Evolutionary conservation across 2,888 invertebrate species (phyloP), one percentile per base, ranked within the genome.

Genomic region (Candidula unifasciata): DNA sequence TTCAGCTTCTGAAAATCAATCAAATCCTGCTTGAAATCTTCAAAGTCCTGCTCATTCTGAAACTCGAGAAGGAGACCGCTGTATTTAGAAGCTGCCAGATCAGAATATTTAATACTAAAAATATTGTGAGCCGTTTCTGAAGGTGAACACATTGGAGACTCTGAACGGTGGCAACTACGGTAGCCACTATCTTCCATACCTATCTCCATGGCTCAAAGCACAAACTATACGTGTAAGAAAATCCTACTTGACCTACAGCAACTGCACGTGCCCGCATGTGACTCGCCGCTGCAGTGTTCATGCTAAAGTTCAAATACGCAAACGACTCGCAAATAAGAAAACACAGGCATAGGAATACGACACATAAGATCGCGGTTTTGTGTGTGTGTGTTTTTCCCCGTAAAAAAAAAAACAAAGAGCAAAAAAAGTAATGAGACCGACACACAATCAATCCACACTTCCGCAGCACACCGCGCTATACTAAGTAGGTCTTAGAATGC

Each of bases 1-100:
- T 87, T 86, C 52, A 88, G 85, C n/a, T 60, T 76, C 52, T 83
- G 83, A 80, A 91, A 91, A 83, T 90, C 88, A 44, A 87, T 82
- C 80, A 91, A 87, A 84, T 91, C 91, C 44, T 90, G 89, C 84
- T 91, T 92, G 83, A 92, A 91, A 71, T 92, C 92, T 84, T 92
- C 92, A 87, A 91, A 92, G 85, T 92, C 92, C 24, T 89, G 89
- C 81, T 91, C 91, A 86, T 91, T 91, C 10, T 78, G 52, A 82
- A 79, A 83, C 6, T 73, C 83, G 33, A 79, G 60, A 27, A 83
- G 24, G 37, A 79, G 79, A 57, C 73, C 79, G 44, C 60, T 73
- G 24, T 83, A 83, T 35, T 71, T 73, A 21, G 83, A 71, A 44
- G 27, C 27, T 60, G 79, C 60, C 8, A 83, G 79, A 18, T 83